These are phyloP conservation scores for Drosophila neocordata DNA, from an alignment of 1,140 invertebrate genomes.

Conservation along the genomic window DNA sequence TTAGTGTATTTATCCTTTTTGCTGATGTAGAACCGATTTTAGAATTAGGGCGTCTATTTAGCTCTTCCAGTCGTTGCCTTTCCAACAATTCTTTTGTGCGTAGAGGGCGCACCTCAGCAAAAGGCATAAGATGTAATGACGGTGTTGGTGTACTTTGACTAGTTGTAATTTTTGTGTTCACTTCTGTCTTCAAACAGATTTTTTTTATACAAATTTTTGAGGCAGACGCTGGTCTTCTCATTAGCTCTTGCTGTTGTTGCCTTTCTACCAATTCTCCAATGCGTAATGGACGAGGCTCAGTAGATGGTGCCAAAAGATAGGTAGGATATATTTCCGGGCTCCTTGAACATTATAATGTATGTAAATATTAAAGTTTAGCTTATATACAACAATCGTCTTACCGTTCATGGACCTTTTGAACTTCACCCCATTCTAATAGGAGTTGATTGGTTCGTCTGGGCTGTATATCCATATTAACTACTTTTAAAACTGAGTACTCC, in stretches of 20 bases:
- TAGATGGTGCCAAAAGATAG: neutral
- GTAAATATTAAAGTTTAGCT: neutral
- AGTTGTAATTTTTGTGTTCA: neutral
- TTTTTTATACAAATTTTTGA: neutral
- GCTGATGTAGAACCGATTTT: neutral
- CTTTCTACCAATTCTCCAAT: neutral
- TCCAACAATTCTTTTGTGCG: constrained; percentile 33
- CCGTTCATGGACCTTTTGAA: neutral
- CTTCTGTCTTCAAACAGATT: neutral
- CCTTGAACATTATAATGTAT: no score
- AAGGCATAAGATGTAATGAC: neutral
- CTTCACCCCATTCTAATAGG: neutral
- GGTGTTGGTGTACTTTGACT: neutral
- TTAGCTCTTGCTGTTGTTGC: neutral
- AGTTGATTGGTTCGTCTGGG: neutral
- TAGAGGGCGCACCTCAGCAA: neutral
- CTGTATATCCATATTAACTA: neutral
- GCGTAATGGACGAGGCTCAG: constrained; percentile 1
- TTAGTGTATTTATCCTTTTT: neutral
- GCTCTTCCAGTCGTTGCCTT: neutral
- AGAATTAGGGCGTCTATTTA: neutral
- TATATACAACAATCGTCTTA: neutral
- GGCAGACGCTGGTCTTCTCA: neutral
- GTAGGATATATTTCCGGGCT: no score
- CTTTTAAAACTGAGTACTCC: neutral